phyloP scores from a whole-genome alignment of 2,888 invertebrate genomes.

The Hirtodrosophila histrioides region DNA sequence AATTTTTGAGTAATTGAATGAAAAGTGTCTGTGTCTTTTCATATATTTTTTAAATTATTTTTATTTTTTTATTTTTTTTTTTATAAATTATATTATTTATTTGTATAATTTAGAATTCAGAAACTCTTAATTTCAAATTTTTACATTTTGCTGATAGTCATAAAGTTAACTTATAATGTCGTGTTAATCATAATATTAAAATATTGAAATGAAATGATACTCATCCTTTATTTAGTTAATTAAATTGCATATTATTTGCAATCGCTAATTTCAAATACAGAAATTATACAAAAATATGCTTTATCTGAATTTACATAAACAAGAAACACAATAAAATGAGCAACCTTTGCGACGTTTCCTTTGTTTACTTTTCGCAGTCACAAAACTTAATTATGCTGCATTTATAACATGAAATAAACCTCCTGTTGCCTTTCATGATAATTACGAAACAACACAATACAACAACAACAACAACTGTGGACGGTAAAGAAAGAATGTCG shows the following conservation, averaged over 20 bases:
- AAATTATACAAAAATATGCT: constrained; percentile 28
- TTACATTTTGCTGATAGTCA: too few relatives aligned
- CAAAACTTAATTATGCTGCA: constrained; percentile 70
- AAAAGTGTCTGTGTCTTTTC: too few relatives aligned
- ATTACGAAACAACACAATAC: constrained; percentile 54
- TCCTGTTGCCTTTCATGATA: constrained; percentile 77
- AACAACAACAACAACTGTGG: constrained; percentile 25
- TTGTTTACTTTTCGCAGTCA: constrained; percentile 9
- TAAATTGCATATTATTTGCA: constrained; percentile 17
- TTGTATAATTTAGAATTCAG: too few relatives aligned
- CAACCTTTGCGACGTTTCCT: constrained; percentile 10
- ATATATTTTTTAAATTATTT: too few relatives aligned
- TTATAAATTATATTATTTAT: too few relatives aligned
- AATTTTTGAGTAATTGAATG: too few relatives aligned
- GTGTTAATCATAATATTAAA: not conserved
- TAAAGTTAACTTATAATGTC: too few relatives aligned
- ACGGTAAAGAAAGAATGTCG: constrained; percentile 26
- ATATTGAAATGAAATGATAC: not conserved
- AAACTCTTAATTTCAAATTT: too few relatives aligned
- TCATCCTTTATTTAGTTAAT: not conserved
- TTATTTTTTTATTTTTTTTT: too few relatives aligned
- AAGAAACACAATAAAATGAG: constrained; percentile 1
- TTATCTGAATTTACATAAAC: constrained; percentile 19
- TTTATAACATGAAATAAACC: constrained; percentile 75
- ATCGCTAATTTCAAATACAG: constrained; percentile 3